Base-by-base conservation (phyloP, 2,888 invertebrate species). In the Lycia hirtaria region DNA sequence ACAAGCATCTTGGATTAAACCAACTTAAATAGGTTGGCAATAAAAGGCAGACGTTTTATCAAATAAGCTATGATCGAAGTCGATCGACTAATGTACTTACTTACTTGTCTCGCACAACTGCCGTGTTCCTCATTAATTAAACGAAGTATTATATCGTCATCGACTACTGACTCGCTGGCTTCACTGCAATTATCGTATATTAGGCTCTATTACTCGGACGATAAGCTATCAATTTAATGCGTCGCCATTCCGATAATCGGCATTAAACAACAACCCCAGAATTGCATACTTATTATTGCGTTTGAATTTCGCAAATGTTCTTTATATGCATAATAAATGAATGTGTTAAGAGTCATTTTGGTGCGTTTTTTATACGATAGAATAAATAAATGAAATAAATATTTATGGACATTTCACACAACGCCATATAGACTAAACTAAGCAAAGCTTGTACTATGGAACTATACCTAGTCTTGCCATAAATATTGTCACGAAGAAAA, bases 91-190 rank as follows among this genome's bases (percentile, higher is more conserved):
- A 5, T 5, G 9, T 9, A 75, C 75, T 77, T 75, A 76, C 69
- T 72, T 76, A 79, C 72, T 71, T 37, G 43, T 48, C 78, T 81
- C 76, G 76, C 76, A 81, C 72, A 71, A 71, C 52, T 51, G 38
- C 26, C 62, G 72, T n/a, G 37, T 19, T 68, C 68, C 69, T 80
- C 80, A 85, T 87, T 85, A 83, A 83, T 83, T 83, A 80, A 77
- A 75, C 73, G 76, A 78, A 75, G 80, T 84, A 85, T 87, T 85
- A 87, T 83, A 81, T 80, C 84, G 85, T 83, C 78, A 87, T 88
- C 76, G 80, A 76, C 83, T 83, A 81, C 84, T 74, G 79, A 63
- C 62, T 67, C 70, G 71, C 67, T 68, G 73, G 80, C 78, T 75
- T 73, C 80, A 69, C 78, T 85, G 75, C 85, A 87, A 90, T 89